These are phyloP conservation scores for Pica pica DNA, from an alignment of 2,113 vertebrate species.

Conservation along the genomic window DNA sequence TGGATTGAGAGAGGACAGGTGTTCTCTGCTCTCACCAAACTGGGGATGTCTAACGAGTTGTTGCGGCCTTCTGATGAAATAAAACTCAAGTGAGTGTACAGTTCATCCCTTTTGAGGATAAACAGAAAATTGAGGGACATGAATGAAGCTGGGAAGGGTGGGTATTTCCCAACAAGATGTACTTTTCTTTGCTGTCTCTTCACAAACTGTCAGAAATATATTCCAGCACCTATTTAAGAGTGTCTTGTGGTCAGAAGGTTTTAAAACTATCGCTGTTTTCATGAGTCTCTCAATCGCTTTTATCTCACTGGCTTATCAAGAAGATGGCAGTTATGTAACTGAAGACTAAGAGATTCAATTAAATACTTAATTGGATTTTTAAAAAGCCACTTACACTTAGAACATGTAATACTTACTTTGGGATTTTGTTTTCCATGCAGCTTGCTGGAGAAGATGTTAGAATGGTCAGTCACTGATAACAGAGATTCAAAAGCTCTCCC, in stretches of 20 bases:
- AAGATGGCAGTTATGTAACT: neutral
- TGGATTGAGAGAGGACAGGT: constrained; percentile 96
- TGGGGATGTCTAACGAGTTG: constrained; percentile 86
- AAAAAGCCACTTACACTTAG: neutral
- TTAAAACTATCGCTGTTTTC: neutral
- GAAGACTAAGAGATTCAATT: neutral
- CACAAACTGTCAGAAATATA: neutral
- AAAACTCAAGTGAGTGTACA: constrained; percentile 84
- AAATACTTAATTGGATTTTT: constrained; percentile 41
- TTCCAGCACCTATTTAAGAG: neutral
- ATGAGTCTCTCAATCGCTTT: neutral
- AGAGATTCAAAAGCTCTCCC: constrained; percentile 85
- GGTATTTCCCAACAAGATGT: neutral
- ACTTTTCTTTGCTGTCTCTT: neutral
- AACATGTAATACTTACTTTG: constrained; percentile 22
- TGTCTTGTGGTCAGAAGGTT: neutral
- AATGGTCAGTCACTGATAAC: constrained; percentile 89
- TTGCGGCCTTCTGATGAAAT: constrained; percentile 89
- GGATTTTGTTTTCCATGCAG: constrained; percentile 70
- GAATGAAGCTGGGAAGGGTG: neutral
- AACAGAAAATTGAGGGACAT: neutral
- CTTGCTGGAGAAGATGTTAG: constrained; percentile 94
- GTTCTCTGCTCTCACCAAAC: constrained; percentile 91
- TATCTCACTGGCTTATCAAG: neutral
- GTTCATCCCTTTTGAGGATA: neutral